These are phyloP conservation scores for Scaeva pyrastri DNA, from an alignment of 2,888 invertebrate genomes.

Conservation along the genomic window DNA sequence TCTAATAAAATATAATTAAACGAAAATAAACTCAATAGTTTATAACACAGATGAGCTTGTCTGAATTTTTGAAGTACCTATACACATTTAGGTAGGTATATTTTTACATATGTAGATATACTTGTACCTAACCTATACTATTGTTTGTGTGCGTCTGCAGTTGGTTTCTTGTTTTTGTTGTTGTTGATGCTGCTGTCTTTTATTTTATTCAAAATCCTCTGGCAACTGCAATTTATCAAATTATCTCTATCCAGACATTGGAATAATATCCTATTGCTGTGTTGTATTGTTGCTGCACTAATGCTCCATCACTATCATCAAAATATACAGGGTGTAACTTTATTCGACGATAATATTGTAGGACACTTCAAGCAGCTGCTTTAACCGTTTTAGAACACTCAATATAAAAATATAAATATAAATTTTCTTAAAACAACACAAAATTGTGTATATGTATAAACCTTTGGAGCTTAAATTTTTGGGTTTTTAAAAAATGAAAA, in stretches of 20 bases:
- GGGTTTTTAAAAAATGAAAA: no score
- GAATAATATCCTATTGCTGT: background rate
- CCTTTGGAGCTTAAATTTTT: no score
- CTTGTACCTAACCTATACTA: background rate
- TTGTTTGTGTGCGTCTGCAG: constrained; percentile 2
- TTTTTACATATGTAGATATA: no score
- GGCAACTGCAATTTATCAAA: constrained; percentile 50
- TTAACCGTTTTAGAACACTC: no score
- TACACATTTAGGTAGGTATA: background rate
- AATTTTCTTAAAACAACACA: no score
- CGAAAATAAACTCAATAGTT: constrained; percentile 49
- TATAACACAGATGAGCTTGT: constrained; percentile 44
- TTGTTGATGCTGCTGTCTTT: background rate
- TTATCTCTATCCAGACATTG: constrained; percentile 27
- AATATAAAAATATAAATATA: no score
- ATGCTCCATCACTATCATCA: no score
- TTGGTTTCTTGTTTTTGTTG: background rate
- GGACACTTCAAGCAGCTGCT: no score
- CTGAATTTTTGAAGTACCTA: constrained; percentile 33
- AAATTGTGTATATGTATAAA: no score
- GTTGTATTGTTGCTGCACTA: background rate
- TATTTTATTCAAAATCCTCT: constrained; percentile 10
- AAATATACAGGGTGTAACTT: no score
- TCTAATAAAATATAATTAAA: constrained; percentile 57
- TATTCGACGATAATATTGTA: no score